Base-by-base conservation (phyloP, 2,888 invertebrate genomes). In the Neocrepidodera transversa region DNA sequence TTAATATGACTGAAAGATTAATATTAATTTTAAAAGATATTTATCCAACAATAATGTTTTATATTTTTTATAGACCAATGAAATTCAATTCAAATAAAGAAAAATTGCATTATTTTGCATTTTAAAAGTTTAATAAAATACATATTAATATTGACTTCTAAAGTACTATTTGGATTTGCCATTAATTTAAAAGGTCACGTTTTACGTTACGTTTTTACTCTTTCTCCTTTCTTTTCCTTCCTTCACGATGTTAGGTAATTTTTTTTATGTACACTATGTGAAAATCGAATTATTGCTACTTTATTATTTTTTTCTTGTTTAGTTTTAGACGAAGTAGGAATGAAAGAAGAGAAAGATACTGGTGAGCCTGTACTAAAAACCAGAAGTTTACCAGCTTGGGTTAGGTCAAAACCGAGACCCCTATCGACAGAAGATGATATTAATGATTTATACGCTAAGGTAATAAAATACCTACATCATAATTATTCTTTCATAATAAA, bases 371-470 rank as follows among this genome's bases (percentile, higher is more conserved):
- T 78, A 42, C 72, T 84, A 65, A 83, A 83, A 78, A 89, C 89
- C 0, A 81, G 89, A 45, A 89, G 89, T 68, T 80, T 90, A 67
- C 90, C 90, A 0, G 87, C 89, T 2, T 89, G 89, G 83, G 85
- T 89, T 26, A 81, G 89, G 28, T 85, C 87, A n/a, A 86, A 87
- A 73, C 87, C 87, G 17, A 80, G 88, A 32, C 87, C 88, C 10
- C 81, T 87, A 4, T 87, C 87, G 7, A 87, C 87, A 0, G 87
- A 87, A 71, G 88, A 88, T 66, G 88, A 88, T 69, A 74, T 88
- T 54, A 85, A 87, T 60, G 87, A 88, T 72, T 82, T 89, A 5
- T 88, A 88, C 71, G 88, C 88, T 42, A 88, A 88, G 82, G 88
- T 88, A 77, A 63, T 1, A 16, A 45, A 11, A 18, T 8, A 23